phyloP scores from a whole-genome alignment of 2,113 vertebrate species.

The Dipodomys stephensi region DNA sequence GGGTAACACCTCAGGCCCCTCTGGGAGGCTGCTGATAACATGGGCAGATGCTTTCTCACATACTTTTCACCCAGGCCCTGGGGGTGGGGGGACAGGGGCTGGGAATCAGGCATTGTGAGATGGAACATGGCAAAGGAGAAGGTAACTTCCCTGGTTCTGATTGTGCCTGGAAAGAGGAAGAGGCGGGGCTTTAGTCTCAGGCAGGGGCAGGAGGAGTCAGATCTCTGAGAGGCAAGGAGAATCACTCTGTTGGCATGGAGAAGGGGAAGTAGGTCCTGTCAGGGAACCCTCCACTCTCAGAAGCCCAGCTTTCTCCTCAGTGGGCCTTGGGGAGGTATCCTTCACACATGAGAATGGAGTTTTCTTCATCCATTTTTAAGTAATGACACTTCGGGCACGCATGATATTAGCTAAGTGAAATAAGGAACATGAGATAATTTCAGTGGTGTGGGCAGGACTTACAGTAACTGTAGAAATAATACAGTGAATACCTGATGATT shows the following conservation, averaged over 20 bases:
- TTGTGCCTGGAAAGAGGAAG: background rate
- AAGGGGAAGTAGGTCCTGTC: background rate
- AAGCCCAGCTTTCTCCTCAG: background rate
- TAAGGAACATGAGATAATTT: background rate
- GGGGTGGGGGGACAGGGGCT: background rate
- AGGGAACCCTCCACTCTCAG: background rate
- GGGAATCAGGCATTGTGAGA: too few species aligned
- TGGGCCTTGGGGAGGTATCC: background rate
- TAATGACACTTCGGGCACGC: accelerated
- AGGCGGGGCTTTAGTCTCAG: background rate
- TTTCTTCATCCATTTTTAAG: background rate
- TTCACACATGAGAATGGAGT: background rate
- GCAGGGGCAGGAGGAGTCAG: background rate
- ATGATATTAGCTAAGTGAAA: background rate
- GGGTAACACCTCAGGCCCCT: too few species aligned
- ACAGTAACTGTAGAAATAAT: background rate
- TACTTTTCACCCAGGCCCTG: too few species aligned
- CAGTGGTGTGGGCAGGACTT: background rate
- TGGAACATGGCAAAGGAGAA: accelerated
- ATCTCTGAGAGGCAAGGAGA: background rate
- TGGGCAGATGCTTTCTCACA: background rate
- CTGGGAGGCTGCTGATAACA: background rate
- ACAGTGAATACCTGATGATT: background rate
- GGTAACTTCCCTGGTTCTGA: background rate
- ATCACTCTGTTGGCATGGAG: background rate